Base-by-base conservation (phyloP, 1,140 invertebrate species). In the Bombus soroeensis region DNA sequence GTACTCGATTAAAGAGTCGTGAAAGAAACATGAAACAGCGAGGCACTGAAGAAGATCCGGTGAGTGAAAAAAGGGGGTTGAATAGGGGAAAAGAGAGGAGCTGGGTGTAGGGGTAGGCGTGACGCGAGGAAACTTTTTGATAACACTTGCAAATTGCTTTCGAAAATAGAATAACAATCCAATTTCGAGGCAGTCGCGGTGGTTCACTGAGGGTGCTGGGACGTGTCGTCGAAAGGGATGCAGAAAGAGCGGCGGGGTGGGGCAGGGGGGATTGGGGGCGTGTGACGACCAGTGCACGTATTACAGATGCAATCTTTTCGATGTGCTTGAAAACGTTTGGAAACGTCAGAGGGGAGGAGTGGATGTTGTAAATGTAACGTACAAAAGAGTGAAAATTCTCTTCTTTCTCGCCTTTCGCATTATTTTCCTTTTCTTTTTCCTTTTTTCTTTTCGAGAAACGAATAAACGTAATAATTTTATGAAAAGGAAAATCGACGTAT, bases 131-230 rank as follows among this genome's bases (percentile, higher is more conserved):
- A 94, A 94, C 93, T 94, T 85, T 92, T 95, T 94, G 93, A 94
- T 94, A 94, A 94, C 93, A 94, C 93, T 95, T 94, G 93, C 93
- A 95, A 95, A 95, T 94, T 94, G 94, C 93, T 95, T 95, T 93
- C 87, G 93, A 95, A 95, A 95, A 95, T 95, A 93, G 92, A 95
- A 94, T 94, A 95, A 94, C 93, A 94, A 95, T 95, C 93, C 92
- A 94, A 95, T 95, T 94, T 94, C 93, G 81, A 76, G 81, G 85
- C 83, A 85, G 83, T 87, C 87, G 84, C 87, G 87, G 81, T 73
- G 90, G 85, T 89, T 85, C 88, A 84, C 85, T 81, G 81, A 91
- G 66, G 90, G 81, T 89, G 83, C 71, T 66, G 82, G 68, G 64
- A 84, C 68, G 47, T 47, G 62, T 62, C 37, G 79, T 57, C n/a